phyloP scores from a whole-genome alignment of 2,113 vertebrate species.

The Oryzias curvinotus region DNA sequence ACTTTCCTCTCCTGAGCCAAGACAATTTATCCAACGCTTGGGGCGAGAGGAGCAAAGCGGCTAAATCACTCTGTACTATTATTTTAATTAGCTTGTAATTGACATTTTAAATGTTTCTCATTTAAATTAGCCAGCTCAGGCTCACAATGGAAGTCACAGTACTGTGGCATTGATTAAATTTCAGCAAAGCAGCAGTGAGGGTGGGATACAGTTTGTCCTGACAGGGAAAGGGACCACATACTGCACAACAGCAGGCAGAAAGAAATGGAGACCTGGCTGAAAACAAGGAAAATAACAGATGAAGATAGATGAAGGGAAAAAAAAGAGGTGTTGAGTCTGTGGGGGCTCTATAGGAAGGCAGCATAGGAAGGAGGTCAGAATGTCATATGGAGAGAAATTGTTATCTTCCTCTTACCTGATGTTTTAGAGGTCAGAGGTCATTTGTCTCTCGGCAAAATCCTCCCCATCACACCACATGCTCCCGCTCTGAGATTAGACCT shows the following conservation, averaged over 20 bases:
- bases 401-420: conserved; percentile 11
- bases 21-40: conserved; percentile 55
- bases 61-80: conserved; percentile 66
- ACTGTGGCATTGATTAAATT: conserved; percentile 54
- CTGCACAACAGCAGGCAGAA: not conserved
- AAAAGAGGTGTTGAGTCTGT: not conserved
- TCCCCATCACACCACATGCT: not conserved
- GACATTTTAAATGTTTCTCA: conserved; percentile 69
- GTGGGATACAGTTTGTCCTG: not conserved
- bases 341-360: not conserved
- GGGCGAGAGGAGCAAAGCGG: conserved; percentile 53
- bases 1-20: conserved; percentile 53
- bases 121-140: conserved; percentile 59
- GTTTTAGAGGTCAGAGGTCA: conserved; percentile 15
- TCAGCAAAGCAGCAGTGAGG: conserved; percentile 23
- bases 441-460: not conserved
- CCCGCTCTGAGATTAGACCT: no score
- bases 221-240: not conserved
- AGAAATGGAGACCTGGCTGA: not conserved
- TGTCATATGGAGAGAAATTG: not conserved
- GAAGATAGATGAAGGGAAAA: not conserved
- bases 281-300: not conserved
- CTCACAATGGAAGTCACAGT: conserved; percentile 26
- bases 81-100: conserved; percentile 70
- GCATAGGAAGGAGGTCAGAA: not conserved